These are phyloP conservation scores for Acanthosepion lycidas DNA, from an alignment of 2,888 invertebrate species.

Conservation along the genomic window DNA sequence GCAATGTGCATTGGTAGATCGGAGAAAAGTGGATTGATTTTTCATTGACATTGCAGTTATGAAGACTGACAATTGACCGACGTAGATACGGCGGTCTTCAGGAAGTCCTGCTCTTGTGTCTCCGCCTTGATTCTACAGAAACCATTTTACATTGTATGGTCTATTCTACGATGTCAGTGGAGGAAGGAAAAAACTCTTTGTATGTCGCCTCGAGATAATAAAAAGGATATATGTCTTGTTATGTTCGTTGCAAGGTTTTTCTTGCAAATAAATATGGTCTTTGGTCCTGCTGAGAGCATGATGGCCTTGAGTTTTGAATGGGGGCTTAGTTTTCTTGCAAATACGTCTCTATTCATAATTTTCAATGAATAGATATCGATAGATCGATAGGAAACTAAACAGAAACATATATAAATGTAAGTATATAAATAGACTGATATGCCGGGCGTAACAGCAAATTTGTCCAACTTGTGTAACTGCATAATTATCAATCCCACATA, in stretches of 20 bases:
- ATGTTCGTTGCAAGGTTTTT: background rate
- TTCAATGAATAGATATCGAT: too few relatives aligned
- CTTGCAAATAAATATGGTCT: too few relatives aligned
- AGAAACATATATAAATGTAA: too few relatives aligned
- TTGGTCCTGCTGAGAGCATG: too few relatives aligned
- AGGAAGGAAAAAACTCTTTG: background rate
- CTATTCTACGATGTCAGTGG: background rate
- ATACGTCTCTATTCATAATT: too few relatives aligned
- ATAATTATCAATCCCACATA: too few relatives aligned
- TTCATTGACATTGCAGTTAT: background rate
- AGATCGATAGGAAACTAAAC: too few relatives aligned
- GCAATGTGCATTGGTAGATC: background rate
- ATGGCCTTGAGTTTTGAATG: too few relatives aligned
- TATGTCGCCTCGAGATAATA: background rate
- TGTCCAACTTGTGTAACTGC: too few relatives aligned
- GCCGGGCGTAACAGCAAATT: too few relatives aligned
- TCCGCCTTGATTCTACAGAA: background rate
- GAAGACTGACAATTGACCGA: conserved; percentile 17
- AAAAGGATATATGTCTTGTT: background rate
- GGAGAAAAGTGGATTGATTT: background rate
- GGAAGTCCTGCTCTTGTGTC: background rate
- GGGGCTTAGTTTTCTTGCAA: too few relatives aligned
- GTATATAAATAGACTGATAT: too few relatives aligned
- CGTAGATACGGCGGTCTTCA: background rate
- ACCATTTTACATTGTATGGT: background rate